phyloP scores from a whole-genome alignment of 1,140 invertebrate genomes.

The Trialeurodes vaporariorum region DNA sequence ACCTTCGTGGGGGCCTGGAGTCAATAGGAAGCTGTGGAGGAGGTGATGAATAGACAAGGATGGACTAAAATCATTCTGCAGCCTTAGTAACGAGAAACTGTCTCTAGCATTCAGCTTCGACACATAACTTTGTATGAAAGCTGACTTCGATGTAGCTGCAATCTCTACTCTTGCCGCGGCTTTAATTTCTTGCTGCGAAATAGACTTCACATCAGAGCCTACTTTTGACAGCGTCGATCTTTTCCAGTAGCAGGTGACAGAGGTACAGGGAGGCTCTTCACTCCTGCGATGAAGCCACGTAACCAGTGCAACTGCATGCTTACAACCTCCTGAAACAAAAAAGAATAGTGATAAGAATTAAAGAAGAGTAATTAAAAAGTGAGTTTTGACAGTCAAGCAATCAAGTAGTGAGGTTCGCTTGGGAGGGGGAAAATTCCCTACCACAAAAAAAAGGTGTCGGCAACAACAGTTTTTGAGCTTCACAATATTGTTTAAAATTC shows the following conservation, averaged over 20 bases:
- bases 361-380: no score
- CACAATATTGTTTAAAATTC: no score
- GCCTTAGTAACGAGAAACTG: no score
- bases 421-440: no score
- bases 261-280: not conserved
- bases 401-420: no score
- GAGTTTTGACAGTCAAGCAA: no score
- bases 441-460: no score
- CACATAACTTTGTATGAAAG: not conserved
- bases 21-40: not conserved
- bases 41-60: no score
- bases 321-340: not conserved
- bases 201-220: not conserved
- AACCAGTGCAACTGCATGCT: not conserved
- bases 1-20: not conserved
- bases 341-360: no score
- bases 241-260: not conserved
- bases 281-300: not conserved
- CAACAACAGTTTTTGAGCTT: no score
- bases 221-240: not conserved
- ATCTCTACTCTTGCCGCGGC: not conserved
- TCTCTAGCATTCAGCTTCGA: no score
- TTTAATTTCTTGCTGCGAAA: not conserved
- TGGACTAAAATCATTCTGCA: no score
- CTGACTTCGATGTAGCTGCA: not conserved